Evolutionary conservation across 2,888 invertebrate genomes (phyloP), one percentile per base, ranked within the genome.

Genomic region (Sacculina carcini): DNA sequence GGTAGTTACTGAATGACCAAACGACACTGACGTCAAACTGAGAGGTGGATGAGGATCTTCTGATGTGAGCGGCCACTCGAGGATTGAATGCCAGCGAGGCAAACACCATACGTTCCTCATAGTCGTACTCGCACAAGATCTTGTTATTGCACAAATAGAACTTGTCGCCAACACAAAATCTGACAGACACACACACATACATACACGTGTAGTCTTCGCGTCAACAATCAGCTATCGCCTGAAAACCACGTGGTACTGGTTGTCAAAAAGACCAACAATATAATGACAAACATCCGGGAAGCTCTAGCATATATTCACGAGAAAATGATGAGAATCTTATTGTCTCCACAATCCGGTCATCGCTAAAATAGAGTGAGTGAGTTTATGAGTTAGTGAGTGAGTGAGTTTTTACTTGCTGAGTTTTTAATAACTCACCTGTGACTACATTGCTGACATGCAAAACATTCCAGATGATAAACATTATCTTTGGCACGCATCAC

Each of bases 361-460:
- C n/a, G n/a, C n/a, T n/a, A n/a, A n/a, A n/a, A n/a, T n/a, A n/a
- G n/a, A n/a, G n/a, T n/a, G n/a, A n/a, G n/a, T n/a, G n/a, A n/a
- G n/a, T n/a, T n/a, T n/a, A n/a, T n/a, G n/a, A n/a, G n/a, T n/a
- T n/a, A n/a, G n/a, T n/a, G n/a, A n/a, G n/a, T n/a, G n/a, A n/a
- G n/a, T n/a, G n/a, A n/a, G n/a, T n/a, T n/a, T n/a, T n/a, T n/a
- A n/a, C n/a, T n/a, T n/a, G n/a, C n/a, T n/a, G n/a, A n/a, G n/a
- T n/a, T n/a, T n/a, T n/a, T n/a, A n/a, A n/a, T n/a, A n/a, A n/a
- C n/a, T n/a, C 63, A 86, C 86, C 86, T 83, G 72, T 86, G 85
- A 71, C 82, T 84, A 69, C 87, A 87, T 66, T 86, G 84, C 67
- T 86, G 86, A 71, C 87, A 87, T 60, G 86, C 85, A 66, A 87